Percentiles rank a stretch among this genome's conserved stretches.
These are phyloP conservation scores for Cryptus armator DNA, from an alignment of 2,888 invertebrate genomes.

Conservation along the genomic window DNA sequence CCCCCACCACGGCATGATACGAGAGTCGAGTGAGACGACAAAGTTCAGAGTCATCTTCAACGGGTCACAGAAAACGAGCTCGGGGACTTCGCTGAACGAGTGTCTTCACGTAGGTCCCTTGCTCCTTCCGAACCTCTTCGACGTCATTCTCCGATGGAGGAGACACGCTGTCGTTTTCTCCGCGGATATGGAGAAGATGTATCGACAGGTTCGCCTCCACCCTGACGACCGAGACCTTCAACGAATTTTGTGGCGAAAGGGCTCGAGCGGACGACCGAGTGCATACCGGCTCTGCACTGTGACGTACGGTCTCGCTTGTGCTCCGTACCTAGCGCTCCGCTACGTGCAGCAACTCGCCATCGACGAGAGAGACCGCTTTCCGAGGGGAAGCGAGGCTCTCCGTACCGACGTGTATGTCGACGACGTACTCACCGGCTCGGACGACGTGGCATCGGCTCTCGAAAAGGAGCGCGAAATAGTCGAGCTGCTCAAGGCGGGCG, in stretches of 20 bases:
- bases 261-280: too few species aligned
- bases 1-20: constrained; percentile 77
- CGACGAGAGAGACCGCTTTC: constrained; percentile 37
- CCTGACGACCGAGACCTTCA: constrained; percentile 72
- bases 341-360: constrained; percentile 50
- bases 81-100: constrained; percentile 73
- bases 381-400: constrained; percentile 18
- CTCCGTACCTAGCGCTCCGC: constrained; percentile 52
- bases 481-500: too few species aligned
- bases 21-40: constrained; percentile 76
- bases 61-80: too few species aligned
- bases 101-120: constrained; percentile 76
- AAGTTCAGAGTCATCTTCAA: constrained; percentile 76
- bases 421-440: constrained; percentile 51
- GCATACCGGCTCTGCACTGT: constrained; percentile 37
- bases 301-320: constrained; percentile 48
- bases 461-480: constrained; percentile 39
- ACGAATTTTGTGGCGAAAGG: constrained; percentile 76
- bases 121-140: constrained; percentile 72
- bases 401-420: constrained; percentile 52
- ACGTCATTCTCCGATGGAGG: constrained; percentile 23
- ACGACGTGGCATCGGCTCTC: constrained; percentile 6
- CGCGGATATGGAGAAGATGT: constrained; percentile 37
- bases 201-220: constrained; percentile 20
- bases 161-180: constrained; percentile 4